Conservation (phyloP, 2,888 invertebrate genomes). For the Crocallis elinguaria region DNA sequence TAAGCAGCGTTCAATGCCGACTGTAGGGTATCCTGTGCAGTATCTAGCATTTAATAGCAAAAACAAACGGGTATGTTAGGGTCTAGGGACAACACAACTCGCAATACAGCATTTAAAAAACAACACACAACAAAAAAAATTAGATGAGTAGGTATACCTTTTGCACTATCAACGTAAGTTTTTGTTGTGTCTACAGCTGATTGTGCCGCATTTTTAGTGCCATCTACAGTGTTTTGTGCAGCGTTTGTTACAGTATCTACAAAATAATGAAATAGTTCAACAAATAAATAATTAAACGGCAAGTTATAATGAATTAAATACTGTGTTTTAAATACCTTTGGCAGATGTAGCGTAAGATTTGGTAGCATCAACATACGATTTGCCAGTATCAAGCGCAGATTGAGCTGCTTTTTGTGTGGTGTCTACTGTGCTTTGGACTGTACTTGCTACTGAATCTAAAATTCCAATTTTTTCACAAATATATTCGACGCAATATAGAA, state of each 20-base stretch:
- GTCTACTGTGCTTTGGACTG: conserved; percentile 54
- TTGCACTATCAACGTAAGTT: conserved; percentile 60
- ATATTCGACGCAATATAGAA: too few species aligned
- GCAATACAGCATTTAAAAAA: not conserved
- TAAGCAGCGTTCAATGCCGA: conserved; percentile 59
- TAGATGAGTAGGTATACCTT: too few species aligned
- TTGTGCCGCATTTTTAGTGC: conserved; percentile 60
- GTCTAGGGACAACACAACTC: conserved; percentile 8
- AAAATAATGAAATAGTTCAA: conserved; percentile 11
- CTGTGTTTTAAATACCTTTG: conserved; percentile 46
- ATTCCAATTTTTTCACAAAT: conserved; percentile 8
- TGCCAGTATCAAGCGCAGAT: conserved; percentile 53
- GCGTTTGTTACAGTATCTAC: conserved; percentile 58
- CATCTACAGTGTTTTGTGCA: conserved; percentile 56
- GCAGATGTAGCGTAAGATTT: conserved; percentile 57
- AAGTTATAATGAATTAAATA: not conserved
- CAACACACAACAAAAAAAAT: conserved; percentile 13
- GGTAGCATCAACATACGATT: conserved; percentile 55
- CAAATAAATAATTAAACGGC: not conserved
- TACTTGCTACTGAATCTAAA: conserved; percentile 60
- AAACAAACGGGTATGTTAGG: conserved; percentile 41
- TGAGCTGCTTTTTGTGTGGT: conserved; percentile 58
- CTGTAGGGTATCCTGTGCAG: conserved; percentile 62
- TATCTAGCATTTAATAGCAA: conserved; percentile 54
- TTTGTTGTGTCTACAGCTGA: conserved; percentile 62